Conservation (phyloP, 2,888 invertebrate genomes). For the Zygaena filipendulae region DNA sequence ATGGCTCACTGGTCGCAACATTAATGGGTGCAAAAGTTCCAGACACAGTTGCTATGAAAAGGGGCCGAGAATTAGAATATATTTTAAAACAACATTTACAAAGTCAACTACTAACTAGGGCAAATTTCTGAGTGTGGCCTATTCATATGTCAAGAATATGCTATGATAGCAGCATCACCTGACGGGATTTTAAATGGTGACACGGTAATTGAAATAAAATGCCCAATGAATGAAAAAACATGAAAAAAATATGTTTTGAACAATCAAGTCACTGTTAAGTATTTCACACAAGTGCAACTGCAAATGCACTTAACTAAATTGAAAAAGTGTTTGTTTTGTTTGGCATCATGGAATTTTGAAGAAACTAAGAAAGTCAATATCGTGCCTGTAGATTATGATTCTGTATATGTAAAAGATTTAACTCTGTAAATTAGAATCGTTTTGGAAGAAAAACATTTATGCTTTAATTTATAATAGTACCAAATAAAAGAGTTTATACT, state of each 20-base stretch:
- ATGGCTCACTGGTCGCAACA: slow-evolving; percentile 12
- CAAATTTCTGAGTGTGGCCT: slow-evolving; percentile 9
- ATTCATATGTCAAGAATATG: slow-evolving; percentile 6
- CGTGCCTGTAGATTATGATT: too few species aligned
- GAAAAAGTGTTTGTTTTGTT: slow-evolving; percentile 14
- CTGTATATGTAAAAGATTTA: too few species aligned
- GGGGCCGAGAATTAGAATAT: slow-evolving; percentile 10
- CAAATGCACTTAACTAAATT: slow-evolving; percentile 15
- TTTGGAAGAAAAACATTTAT: too few species aligned
- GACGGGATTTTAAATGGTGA: slow-evolving; percentile 9
- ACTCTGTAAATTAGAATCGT: too few species aligned
- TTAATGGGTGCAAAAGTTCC: slow-evolving; percentile 13
- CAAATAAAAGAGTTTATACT: too few species aligned
- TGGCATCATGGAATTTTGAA: too few species aligned
- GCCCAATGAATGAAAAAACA: slow-evolving; percentile 8
- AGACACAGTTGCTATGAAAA: slow-evolving; percentile 13
- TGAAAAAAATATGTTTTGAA: slow-evolving; percentile 6
- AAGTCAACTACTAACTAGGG: slow-evolving; percentile 3
- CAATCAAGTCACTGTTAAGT: slow-evolving; percentile 9
- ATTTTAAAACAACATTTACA: slow-evolving; percentile 5
- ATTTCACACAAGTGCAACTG: slow-evolving; percentile 12
- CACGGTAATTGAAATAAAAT: slow-evolving; percentile 12
- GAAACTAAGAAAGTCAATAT: too few species aligned
- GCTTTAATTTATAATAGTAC: too few species aligned
- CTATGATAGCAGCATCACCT: slow-evolving; percentile 11